Conservation (phyloP, 2,113 vertebrate genomes). For the Nanger granti region DNA sequence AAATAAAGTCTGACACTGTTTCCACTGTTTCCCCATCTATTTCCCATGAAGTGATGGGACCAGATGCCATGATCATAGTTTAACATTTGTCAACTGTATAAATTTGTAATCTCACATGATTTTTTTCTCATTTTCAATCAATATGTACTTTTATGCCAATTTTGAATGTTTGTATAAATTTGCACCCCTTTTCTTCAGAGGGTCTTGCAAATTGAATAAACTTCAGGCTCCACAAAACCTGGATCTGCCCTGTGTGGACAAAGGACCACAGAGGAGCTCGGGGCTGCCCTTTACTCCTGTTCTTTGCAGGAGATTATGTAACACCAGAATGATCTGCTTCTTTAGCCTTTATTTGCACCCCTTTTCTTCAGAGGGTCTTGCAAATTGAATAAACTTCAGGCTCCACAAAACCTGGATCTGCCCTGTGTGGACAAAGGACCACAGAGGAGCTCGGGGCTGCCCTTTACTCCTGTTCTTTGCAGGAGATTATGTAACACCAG, state of each 20-base stretch:
- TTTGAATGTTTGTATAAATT: background rate
- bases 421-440: background rate
- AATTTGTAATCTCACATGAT: background rate
- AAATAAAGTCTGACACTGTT: too few species aligned
- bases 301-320: background rate
- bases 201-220: background rate
- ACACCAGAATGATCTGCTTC: background rate
- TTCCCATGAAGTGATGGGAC: too few species aligned
- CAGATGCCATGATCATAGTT: too few species aligned
- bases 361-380: background rate
- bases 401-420: background rate
- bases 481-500: background rate
- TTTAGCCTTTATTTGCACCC: too few species aligned
- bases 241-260: background rate
- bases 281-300: background rate
- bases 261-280: background rate
- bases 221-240: background rate
- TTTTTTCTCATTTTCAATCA: background rate
- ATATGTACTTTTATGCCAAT: background rate
- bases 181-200: background rate
- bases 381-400: background rate
- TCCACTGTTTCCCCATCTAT: too few species aligned
- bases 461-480: background rate
- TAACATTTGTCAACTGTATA: background rate
- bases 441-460: accelerated